Conservation (phyloP, 1,140 invertebrate species). For the Caenorhabditis remanei region DNA sequence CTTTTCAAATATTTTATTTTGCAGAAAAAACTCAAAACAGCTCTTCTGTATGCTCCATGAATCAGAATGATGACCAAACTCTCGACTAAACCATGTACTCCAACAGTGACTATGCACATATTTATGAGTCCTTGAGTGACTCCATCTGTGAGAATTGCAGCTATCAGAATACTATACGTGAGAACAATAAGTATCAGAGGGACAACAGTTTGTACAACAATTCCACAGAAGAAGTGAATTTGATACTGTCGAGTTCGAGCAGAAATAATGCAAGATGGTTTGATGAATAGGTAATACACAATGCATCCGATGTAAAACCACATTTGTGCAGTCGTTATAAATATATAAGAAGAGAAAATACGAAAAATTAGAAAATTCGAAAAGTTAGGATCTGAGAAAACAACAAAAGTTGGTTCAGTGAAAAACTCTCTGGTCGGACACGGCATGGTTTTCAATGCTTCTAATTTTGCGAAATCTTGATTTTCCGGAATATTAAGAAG, state of each 20-base stretch:
- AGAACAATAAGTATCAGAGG: background rate
- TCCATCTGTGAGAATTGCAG: background rate
- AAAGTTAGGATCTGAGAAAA: background rate
- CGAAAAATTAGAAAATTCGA: background rate
- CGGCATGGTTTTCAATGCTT: background rate
- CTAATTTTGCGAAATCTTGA: background rate
- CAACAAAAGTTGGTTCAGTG: background rate
- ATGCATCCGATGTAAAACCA: background rate
- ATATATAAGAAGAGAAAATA: too few relatives aligned
- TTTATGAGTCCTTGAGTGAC: background rate
- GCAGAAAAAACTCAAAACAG: background rate
- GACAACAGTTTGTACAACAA: background rate
- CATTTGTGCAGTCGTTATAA: background rate
- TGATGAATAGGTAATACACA: background rate
- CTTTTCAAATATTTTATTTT: too few relatives aligned
- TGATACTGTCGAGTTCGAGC: background rate
- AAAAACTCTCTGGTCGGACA: conserved; percentile 22
- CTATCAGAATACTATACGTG: background rate
- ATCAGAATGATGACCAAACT: background rate
- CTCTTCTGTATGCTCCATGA: background rate
- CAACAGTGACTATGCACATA: background rate
- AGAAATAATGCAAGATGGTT: background rate
- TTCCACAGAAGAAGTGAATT: background rate
- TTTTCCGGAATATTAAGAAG: background rate
- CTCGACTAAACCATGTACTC: background rate